A percentile compares a stretch with the other conserved stretches of the same genome.
Conservation (phyloP, 1,140 invertebrate genomes). For the Pinna nobilis region DNA sequence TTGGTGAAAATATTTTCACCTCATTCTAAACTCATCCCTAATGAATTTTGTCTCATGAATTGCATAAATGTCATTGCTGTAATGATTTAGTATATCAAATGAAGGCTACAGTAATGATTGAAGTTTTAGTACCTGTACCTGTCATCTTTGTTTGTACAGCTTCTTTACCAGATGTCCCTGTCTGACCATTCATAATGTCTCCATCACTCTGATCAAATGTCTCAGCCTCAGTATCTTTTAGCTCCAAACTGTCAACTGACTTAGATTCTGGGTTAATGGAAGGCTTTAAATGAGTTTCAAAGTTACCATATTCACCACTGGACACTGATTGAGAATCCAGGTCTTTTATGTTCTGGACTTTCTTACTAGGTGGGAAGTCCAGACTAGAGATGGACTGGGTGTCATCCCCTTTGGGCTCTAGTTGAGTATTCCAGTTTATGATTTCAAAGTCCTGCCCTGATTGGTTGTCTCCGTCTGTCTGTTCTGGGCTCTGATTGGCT, state of each 20-base stretch:
- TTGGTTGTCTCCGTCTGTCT: neutral
- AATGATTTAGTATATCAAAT: too few species aligned
- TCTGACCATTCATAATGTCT: constrained; percentile 1
- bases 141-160: too few species aligned
- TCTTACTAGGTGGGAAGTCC: constrained; percentile 56
- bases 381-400: constrained; percentile 70
- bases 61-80: too few species aligned
- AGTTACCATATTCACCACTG: constrained; percentile 72
- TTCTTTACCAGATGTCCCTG: too few species aligned
- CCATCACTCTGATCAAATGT: constrained; percentile 3
- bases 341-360: constrained; percentile 40
- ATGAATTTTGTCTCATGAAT: too few species aligned
- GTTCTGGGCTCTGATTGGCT: neutral
- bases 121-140: too few species aligned
- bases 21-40: too few species aligned
- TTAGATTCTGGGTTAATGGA: constrained; percentile 54
- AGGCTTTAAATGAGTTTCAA: constrained; percentile 55
- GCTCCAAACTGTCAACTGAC: constrained; percentile 43
- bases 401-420: constrained; percentile 52
- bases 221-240: constrained; percentile 13
- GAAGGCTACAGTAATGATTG: too few species aligned
- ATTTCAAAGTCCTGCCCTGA: too few species aligned
- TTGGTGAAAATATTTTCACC: too few species aligned
- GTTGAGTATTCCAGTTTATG: too few species aligned
- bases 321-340: constrained; percentile 73